Evolutionary conservation across 2,113 vertebrate species (phyloP).

Genomic region (Microtus pennsylvanicus): DNA sequence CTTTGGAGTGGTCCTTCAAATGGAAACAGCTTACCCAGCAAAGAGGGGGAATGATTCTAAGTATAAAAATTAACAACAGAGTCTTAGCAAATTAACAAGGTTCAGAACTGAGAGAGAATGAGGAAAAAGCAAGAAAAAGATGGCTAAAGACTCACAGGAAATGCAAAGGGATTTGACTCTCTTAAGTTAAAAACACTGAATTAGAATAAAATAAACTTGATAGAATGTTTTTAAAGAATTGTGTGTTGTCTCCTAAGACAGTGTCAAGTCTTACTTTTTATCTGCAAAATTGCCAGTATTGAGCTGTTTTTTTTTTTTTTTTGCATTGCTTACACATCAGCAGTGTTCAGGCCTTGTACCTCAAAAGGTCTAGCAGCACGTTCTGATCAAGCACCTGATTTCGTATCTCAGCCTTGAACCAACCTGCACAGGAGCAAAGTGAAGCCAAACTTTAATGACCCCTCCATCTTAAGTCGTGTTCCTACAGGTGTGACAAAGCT

Average conservation of each 20-base stretch:
- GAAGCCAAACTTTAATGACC: not conserved
- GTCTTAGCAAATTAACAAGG: not conserved
- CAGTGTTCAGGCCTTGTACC: not conserved
- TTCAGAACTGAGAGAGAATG: not conserved
- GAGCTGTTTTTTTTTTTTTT: not conserved
- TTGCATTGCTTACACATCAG: not conserved
- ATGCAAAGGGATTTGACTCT: conserved; percentile 15
- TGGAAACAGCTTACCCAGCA: not conserved
- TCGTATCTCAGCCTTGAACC: not conserved
- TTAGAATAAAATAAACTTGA: not conserved
- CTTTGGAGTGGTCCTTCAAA: not conserved
- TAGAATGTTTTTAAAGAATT: not conserved
- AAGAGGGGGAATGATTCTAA: not conserved
- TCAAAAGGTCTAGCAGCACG: not conserved
- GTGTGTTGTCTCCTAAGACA: not conserved
- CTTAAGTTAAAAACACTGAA: conserved; percentile 3
- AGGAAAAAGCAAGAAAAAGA: not conserved
- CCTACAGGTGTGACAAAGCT: not conserved
- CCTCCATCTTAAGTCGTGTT: not conserved
- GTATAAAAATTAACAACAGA: conserved; percentile 29
- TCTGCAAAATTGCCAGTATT: not conserved
- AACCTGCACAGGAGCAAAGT: not conserved
- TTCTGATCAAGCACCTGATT: not conserved
- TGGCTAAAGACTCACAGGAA: not conserved
- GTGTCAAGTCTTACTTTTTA: not conserved